Evolutionary conservation across 2,888 invertebrate species (phyloP).

Genomic region (Aromia moschata): DNA sequence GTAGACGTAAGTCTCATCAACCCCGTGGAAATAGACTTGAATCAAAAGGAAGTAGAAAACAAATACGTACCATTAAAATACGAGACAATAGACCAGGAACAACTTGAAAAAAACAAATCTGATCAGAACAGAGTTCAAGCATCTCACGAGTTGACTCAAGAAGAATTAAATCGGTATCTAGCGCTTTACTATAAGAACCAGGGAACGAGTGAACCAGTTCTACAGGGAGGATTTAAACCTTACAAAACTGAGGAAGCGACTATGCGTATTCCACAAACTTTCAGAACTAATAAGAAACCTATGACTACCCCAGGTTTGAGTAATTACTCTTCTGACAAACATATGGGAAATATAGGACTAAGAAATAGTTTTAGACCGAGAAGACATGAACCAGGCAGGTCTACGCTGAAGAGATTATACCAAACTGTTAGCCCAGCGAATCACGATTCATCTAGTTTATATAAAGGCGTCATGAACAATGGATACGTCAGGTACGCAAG

Average conservation of each 20-base stretch:
- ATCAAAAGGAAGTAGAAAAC: constrained; percentile 18
- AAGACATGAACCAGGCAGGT: background rate
- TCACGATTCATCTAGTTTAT: no score
- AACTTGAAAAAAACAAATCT: constrained; percentile 7
- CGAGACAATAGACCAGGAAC: no score
- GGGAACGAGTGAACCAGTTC: constrained; percentile 38
- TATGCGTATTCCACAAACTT: constrained; percentile 50
- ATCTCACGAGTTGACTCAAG: constrained; percentile 47
- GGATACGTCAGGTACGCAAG: constrained; percentile 48
- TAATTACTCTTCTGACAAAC: constrained; percentile 59
- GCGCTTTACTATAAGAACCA: constrained; percentile 46
- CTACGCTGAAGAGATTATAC: no score
- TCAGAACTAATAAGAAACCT: constrained; percentile 59
- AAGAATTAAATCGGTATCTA: constrained; percentile 48
- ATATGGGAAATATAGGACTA: no score
- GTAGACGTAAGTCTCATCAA: constrained; percentile 50
- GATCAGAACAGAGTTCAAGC: no score
- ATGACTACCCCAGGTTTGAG: constrained; percentile 65
- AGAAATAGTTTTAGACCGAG: constrained; percentile 7
- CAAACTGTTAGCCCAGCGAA: no score
- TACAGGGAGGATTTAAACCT: constrained; percentile 53
- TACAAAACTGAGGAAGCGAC: constrained; percentile 43
- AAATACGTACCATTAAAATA: background rate
- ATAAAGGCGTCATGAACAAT: constrained; percentile 36
- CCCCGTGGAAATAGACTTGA: constrained; percentile 52